Percentiles rank a stretch among this genome's conserved stretches.
These are phyloP conservation scores for Aptenodytes forsteri DNA, from an alignment of 2,113 vertebrate genomes.

Conservation along the genomic window DNA sequence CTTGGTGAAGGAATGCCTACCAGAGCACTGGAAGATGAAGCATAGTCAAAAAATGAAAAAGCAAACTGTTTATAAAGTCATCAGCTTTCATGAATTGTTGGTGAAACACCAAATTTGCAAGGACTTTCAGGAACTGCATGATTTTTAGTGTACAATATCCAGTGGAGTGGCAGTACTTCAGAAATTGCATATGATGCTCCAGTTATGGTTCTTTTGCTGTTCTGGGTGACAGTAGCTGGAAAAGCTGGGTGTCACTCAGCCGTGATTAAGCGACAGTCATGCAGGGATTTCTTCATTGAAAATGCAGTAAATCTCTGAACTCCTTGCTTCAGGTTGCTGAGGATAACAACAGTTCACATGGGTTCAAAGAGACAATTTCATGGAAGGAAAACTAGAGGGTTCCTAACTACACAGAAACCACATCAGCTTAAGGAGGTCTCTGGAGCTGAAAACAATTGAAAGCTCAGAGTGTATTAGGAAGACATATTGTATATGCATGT, in stretches of 20 bases:
- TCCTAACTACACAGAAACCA: not conserved
- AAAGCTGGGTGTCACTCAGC: not conserved
- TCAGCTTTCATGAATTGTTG: not conserved
- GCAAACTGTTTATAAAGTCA: not conserved
- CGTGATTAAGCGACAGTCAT: not conserved
- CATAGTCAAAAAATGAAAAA: not conserved
- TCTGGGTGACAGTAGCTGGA: not conserved
- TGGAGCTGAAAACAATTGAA: not conserved
- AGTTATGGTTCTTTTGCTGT: not conserved
- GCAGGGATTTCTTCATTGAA: not conserved
- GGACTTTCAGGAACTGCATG: not conserved
- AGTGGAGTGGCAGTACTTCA: not conserved
- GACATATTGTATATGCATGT: not conserved
- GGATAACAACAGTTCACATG: not conserved
- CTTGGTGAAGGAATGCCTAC: not conserved
- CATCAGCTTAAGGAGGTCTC: not conserved
- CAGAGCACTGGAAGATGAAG: not conserved
- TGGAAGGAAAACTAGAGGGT: not conserved
- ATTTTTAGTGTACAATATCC: not conserved
- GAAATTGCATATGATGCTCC: not conserved
- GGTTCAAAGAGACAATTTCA: not conserved
- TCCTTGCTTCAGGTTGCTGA: not conserved
- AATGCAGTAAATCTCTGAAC: not conserved
- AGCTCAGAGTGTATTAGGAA: not conserved
- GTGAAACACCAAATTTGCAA: not conserved